These are phyloP conservation scores for Serrognathus titanus DNA, from an alignment of 2,888 invertebrate species.

Conservation along the genomic window DNA sequence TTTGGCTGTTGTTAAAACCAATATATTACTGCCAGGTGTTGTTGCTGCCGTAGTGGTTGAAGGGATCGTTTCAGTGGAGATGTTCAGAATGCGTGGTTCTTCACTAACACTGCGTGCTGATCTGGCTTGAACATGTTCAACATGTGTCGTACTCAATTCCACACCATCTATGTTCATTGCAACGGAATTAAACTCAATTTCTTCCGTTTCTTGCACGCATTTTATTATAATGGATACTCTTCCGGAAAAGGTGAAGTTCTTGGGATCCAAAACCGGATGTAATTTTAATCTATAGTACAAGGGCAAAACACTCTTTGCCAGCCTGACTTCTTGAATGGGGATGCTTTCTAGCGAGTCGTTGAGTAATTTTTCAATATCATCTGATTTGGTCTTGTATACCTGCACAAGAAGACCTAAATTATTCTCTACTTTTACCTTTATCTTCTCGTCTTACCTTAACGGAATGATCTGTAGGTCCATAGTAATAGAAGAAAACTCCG, in stretches of 20 bases:
- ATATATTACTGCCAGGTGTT: no score
- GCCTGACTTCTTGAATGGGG: conserved; percentile 33
- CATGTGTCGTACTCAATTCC: conserved; percentile 32
- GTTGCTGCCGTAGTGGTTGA: no score
- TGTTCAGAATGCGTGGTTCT: no score
- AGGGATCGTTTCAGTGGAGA: no score
- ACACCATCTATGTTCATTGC: conserved; percentile 34
- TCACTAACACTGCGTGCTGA: neutral
- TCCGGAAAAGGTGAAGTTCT: conserved; percentile 43
- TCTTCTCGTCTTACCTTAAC: no score
- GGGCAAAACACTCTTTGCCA: conserved; percentile 36
- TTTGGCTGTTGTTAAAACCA: no score
- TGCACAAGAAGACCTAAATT: conserved; percentile 18
- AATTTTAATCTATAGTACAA: conserved; percentile 40
- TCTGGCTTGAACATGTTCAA: neutral
- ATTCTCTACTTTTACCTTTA: neutral
- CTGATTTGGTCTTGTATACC: conserved; percentile 31
- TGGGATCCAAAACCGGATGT: conserved; percentile 41
- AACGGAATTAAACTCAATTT: conserved; percentile 40
- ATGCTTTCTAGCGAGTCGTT: conserved; percentile 39
- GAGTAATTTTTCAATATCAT: conserved; percentile 42
- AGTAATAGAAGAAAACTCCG: conserved; percentile 42
- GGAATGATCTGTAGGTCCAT: conserved; percentile 32
- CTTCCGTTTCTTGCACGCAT: conserved; percentile 36
- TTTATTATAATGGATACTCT: conserved; percentile 39